phyloP scores from a whole-genome alignment of 2,888 invertebrate species.

The Drosophila cognata region DNA sequence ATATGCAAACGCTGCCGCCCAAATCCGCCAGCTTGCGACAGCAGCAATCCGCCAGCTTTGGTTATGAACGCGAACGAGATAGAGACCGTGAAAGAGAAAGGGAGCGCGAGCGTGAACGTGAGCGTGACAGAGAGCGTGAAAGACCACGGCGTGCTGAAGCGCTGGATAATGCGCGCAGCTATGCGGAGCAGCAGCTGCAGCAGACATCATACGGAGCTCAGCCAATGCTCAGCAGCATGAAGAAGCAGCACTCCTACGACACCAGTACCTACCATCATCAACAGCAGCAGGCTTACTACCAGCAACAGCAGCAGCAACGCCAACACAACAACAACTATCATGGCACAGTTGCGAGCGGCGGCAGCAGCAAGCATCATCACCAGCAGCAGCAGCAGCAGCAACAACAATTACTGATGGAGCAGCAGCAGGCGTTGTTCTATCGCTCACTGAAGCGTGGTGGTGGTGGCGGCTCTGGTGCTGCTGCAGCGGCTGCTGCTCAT shows the following conservation, averaged over 20 bases:
- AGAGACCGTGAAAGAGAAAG: slow-evolving; percentile 50
- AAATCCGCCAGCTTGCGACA: slow-evolving; percentile 83
- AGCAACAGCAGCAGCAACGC: slow-evolving; percentile 56
- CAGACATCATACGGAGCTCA: slow-evolving; percentile 49
- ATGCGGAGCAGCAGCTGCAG: slow-evolving; percentile 74
- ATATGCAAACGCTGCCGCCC: slow-evolving; percentile 83
- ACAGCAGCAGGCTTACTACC: slow-evolving; percentile 67
- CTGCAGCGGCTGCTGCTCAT: slow-evolving; percentile 74
- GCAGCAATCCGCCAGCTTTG: slow-evolving; percentile 76
- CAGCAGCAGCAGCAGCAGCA: slow-evolving; percentile 68
- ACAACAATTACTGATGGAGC: slow-evolving; percentile 61
- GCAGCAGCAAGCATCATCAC: slow-evolving; percentile 55
- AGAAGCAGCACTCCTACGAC: slow-evolving; percentile 83
- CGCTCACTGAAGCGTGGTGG: slow-evolving; percentile 85
- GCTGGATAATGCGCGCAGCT: slow-evolving; percentile 81
- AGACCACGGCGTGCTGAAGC: slow-evolving; percentile 82
- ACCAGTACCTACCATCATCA: slow-evolving; percentile 78
- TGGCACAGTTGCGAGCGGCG: slow-evolving; percentile 41
- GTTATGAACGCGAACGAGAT: slow-evolving; percentile 81
- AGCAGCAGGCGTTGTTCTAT: slow-evolving; percentile 82
- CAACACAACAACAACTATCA: slow-evolving; percentile 75
- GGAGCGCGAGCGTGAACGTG: slow-evolving; percentile 42
- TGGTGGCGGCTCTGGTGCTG: slow-evolving; percentile 23
- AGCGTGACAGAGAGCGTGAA: slow-evolving; percentile 58
- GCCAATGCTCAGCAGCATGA: slow-evolving; percentile 64